Conservation (phyloP, 2,113 vertebrate genomes). For the Rhegmatorhina hoffmannsi region DNA sequence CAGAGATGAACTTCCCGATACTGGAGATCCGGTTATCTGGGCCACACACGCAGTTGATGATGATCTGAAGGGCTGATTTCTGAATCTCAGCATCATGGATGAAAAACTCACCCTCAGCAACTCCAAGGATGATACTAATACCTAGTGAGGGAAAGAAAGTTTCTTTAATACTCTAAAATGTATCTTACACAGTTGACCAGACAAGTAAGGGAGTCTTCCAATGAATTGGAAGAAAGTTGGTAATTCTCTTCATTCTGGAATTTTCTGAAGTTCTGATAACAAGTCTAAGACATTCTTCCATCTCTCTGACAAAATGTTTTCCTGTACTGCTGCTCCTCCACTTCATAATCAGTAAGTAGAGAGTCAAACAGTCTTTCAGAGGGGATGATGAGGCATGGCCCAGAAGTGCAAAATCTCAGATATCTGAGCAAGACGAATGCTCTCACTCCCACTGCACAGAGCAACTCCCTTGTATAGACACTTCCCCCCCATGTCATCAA, state of each 20-base stretch:
- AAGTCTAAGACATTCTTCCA: not conserved
- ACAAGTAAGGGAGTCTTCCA: not conserved
- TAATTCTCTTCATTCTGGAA: not conserved
- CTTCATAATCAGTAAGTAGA: not conserved
- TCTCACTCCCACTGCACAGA: not conserved
- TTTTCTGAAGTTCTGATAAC: not conserved
- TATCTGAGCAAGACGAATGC: not conserved
- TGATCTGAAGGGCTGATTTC: constrained; percentile 97
- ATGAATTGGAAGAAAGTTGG: not conserved
- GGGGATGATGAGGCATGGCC: not conserved
- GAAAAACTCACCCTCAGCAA: constrained; percentile 97
- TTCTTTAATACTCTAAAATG: not conserved
- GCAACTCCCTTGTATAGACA: not conserved
- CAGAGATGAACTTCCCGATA: constrained; percentile 95
- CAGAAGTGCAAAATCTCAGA: not conserved
- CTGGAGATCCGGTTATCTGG: constrained; percentile 95
- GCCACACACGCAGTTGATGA: constrained; percentile 97
- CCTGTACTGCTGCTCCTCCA: not conserved
- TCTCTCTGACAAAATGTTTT: not conserved
- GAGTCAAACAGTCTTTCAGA: not conserved
- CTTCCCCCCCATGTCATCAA: not conserved
- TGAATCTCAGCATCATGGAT: constrained; percentile 98
- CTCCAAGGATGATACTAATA: constrained; percentile 96
- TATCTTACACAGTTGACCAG: not conserved
- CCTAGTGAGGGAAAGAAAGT: constrained; percentile 72